Conservation (phyloP, 2,797 vertebrate species). For the Alcedo atthis region DNA sequence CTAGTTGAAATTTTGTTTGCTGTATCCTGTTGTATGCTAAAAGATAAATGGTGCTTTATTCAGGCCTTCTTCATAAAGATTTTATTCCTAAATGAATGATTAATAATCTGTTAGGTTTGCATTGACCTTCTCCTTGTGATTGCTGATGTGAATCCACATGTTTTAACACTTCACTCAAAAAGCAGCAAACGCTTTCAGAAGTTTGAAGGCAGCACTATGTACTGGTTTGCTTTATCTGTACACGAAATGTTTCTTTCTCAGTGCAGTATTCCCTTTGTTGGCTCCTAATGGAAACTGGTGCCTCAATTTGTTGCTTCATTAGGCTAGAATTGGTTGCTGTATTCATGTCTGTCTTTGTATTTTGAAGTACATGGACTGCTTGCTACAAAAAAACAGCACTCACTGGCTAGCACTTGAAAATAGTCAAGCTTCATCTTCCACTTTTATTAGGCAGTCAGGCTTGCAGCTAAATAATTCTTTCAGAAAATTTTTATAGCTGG, state of each 20-base stretch:
- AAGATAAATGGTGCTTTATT: neutral
- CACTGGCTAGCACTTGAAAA: neutral
- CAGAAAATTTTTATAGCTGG: neutral
- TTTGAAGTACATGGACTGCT: neutral
- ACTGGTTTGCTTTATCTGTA: neutral
- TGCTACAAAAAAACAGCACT: neutral
- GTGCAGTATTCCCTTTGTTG: neutral
- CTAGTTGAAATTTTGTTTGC: neutral
- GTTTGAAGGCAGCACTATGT: neutral
- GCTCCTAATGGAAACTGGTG: slow-evolving; percentile 4
- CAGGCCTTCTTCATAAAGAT: neutral
- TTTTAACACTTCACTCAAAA: neutral
- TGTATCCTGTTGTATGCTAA: neutral
- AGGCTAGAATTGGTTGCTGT: slow-evolving; percentile 15
- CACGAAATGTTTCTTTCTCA: neutral
- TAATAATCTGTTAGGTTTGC: neutral
- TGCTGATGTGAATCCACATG: neutral
- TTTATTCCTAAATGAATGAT: neutral
- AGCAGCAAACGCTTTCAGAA: neutral
- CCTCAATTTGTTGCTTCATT: slow-evolving; percentile 50
- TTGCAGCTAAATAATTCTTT: slow-evolving; percentile 1
- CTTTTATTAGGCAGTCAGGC: neutral
- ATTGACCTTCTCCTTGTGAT: neutral
- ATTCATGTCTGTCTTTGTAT: slow-evolving; percentile 10
- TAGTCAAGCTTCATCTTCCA: neutral